Evolutionary conservation across 2,888 invertebrate species (phyloP), one percentile per base, ranked within the genome.

Genomic region (Aphelenchoides bicaudatus): DNA sequence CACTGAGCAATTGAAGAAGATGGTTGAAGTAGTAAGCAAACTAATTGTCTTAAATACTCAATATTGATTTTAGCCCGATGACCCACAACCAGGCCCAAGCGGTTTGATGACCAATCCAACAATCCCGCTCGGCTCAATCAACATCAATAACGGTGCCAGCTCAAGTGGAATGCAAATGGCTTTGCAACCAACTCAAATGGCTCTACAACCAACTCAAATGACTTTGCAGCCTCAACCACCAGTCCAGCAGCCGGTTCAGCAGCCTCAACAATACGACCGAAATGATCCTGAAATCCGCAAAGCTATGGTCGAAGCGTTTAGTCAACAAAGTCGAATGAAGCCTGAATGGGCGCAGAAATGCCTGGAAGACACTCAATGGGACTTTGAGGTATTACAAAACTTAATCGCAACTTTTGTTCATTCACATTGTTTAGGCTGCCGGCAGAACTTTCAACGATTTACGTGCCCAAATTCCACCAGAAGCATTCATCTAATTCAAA

Each of bases 301-400:
- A 3, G 58, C 58, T 38, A 74, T 74, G 74, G 58, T 73, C n/a
- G 60, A 62, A 21, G 63, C 65, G 39, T 71, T 74, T 53, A 64
- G 60, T 29, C 23, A 50, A 5, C 66, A 68, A 47, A 68, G 66
- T 47, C 70, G 73, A 23, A 74, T 76, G 75, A 61, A 66, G 38
- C 52, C 63, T 4, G 68, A 70, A 16, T 76, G 71, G 68, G 64
- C 68, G 28, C 58, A 56, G 29, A 69, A 74, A 51, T 76, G 75
- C 50, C 63, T 76, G 8, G 66, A 61, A 28, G 75, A 76, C 30
- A 59, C 58, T 30, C 59, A 61, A 13, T 75, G 73, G 72, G 60
- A 75, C 56, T 75, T 53, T 46, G 70, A 73, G 31, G 74, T 74
- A 34, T 39, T 66, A 47, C 29, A 63, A 13, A 13, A 16, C 13